Base-by-base conservation (phyloP, 1,140 invertebrate genomes). In the Drosophila sechellia region DNA sequence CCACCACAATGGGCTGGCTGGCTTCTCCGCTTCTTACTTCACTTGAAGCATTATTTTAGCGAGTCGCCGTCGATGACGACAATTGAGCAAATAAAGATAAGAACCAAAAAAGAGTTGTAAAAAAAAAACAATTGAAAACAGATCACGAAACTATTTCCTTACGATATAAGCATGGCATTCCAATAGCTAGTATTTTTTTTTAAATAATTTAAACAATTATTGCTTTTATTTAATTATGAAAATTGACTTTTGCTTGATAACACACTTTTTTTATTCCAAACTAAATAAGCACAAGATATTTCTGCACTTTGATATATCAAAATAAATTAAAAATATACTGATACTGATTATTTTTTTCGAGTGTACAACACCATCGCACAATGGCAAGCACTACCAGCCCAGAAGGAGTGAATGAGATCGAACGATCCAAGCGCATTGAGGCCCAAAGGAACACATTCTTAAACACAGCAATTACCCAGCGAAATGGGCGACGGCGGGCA, bases 21-120 rank as follows among this genome's bases (percentile, higher is more conserved):
- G 48, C 45, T 46, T 50, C 27, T 63, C 75, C 56, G 48, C 22
- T 53, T 83, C 68, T 77, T 89, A 80, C 72, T 74, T 84, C 69
- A 89, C 79, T 89, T 89, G 81, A 69, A 89, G 79, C 80, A 89
- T 89, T 89, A 89, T 89, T 89, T 89, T 80, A 89, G 84, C 83
- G 68, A 50, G 48, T 17, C 48, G 27, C 48, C 48, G 27, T 50
- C 48, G 48, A 50, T 50, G 48, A 81, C 81, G 77, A 89, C 84
- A 87, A 89, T 89, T 89, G 77, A 77, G 77, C 84, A 89, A 83
- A 83, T 89, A 85, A 90, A 85, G 57, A 90, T 85, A 81, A 78
- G 78, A 79, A 40, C 55, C 37, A 48, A 68, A 71, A 64, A 74
- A 20, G 59, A 3, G 31, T 31, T 6, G n/a, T 8, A 11, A 54